Evolutionary conservation across 2,797 vertebrate species (phyloP), one percentile per base, ranked within the genome.

Genomic region (Acrossocheilus fasciatus): DNA sequence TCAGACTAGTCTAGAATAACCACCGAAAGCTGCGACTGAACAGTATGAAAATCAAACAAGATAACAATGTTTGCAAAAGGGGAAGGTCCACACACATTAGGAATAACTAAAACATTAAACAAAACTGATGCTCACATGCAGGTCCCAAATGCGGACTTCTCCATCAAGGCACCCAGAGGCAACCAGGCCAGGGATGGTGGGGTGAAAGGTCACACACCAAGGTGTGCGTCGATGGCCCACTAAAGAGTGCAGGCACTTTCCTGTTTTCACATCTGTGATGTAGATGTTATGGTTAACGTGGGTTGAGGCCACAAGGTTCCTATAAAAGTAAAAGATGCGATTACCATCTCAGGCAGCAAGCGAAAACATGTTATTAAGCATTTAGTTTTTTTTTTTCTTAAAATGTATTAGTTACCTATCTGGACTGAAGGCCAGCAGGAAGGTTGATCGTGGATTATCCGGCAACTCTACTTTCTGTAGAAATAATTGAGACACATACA

Each of bases 211-310:
- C 92, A 99, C 97, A 88, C 98, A 99, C 98, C 98, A 99, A 0
- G 98, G 98, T 41, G 98, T 99, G 47, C 98, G 96, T 47, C 98
- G 97, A 93, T 99, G 98, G 89, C 98, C 98, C 90, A 99, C 98
- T 84, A 99, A 89, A 89, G 98, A 99, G 93, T 99, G 98, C 69
- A 99, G 97, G 93, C 98, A 99, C 89, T 97, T 99, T 90, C 98
- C 98, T 20, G 98, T 99, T 96, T 99, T 99, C 93, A 99, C 98
- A 91, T 99, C 98, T 7, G 98, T 99, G 86, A 99, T 99, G 92
- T 99, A 99, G 92, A 99, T 99, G 93, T 99, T 99, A 94, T 99
- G 98, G 92, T 99, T 99, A 90, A 99, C 98, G 0, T 99, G 98
- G 26, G 98, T 99, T 87, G 98, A 99, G 80, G 98, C 98, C 96